phyloP scores from a whole-genome alignment of 2,113 vertebrate genomes.

The Propithecus coquereli region DNA sequence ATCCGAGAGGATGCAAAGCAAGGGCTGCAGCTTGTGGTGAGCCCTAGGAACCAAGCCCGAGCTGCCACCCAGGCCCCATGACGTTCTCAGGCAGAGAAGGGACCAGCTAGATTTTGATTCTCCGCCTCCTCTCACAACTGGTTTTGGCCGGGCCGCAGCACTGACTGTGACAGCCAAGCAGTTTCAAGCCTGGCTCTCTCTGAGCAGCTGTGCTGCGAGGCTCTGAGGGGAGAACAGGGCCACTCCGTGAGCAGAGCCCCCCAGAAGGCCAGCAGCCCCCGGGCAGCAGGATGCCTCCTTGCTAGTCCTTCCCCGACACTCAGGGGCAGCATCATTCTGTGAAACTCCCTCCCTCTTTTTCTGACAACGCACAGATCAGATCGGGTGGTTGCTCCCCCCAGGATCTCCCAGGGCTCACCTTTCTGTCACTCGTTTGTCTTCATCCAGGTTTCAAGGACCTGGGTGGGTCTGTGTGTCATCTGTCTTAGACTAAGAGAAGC shows the following conservation, averaged over 20 bases:
- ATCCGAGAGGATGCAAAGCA: not conserved
- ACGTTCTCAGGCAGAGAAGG: not conserved
- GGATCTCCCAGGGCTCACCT: not conserved
- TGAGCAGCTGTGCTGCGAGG: rapidly evolving
- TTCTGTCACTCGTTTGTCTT: not conserved
- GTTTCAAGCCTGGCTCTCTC: not conserved
- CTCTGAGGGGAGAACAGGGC: not conserved
- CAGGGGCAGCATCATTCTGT: not conserved
- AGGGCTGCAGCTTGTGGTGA: not conserved
- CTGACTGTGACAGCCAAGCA: not conserved
- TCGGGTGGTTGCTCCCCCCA: not conserved
- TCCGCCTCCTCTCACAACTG: not conserved
- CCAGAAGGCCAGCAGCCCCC: not conserved
- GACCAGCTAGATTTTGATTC: not conserved
- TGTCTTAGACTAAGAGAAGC: not conserved
- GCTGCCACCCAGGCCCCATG: not conserved
- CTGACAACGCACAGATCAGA: not conserved
- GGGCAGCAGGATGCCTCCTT: not conserved
- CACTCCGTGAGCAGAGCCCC: not conserved
- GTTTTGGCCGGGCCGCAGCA: not conserved
- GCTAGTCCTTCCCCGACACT: not conserved
- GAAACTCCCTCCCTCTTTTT: not conserved
- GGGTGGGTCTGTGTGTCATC: not conserved
- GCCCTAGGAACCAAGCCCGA: not conserved
- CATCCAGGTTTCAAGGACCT: not conserved